Evolutionary conservation across 2,888 invertebrate genomes (phyloP).

Genomic region (Caenorhabditis afra): DNA sequence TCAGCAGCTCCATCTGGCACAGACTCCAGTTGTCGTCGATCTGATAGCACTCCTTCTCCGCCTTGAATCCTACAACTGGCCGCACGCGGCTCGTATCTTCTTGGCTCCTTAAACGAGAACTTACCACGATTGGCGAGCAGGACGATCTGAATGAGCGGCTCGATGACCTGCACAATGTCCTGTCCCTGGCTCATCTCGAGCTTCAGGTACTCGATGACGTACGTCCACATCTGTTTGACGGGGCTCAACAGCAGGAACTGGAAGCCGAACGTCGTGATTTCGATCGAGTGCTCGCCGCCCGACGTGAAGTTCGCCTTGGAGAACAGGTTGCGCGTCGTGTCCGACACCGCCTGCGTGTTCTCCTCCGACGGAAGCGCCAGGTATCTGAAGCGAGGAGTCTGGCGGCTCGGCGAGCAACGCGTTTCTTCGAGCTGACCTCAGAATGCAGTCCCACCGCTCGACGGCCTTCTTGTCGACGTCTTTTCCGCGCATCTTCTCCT

Average conservation of each 20-base stretch:
- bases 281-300: conserved; percentile 64
- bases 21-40: conserved; percentile 69
- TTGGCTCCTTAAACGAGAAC: too few species aligned
- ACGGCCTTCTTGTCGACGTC: conserved; percentile 81
- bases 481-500: conserved; percentile 64
- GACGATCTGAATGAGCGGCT: conserved; percentile 64
- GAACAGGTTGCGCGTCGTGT: conserved; percentile 93
- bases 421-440: conserved; percentile 68
- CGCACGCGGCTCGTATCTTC: too few species aligned
- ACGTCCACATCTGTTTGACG: conserved; percentile 96
- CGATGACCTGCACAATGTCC: conserved; percentile 64
- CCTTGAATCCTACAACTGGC: conserved; percentile 59
- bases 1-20: conserved; percentile 86
- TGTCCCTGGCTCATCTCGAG: conserved; percentile 56
- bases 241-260: conserved; percentile 95
- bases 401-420: too few species aligned
- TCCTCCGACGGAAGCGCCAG: conserved; percentile 76
- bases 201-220: conserved; percentile 85
- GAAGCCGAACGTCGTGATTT: conserved; percentile 87
- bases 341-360: conserved; percentile 78
- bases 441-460: conserved; percentile 82
- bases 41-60: conserved; percentile 55
- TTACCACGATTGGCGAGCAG: conserved; percentile 64
- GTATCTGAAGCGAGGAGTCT: conserved; percentile 77
- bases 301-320: conserved; percentile 91